These are phyloP conservation scores for Linhomoeus sp. DNA, from an alignment of 2,888 invertebrate species.

Conservation along the genomic window DNA sequence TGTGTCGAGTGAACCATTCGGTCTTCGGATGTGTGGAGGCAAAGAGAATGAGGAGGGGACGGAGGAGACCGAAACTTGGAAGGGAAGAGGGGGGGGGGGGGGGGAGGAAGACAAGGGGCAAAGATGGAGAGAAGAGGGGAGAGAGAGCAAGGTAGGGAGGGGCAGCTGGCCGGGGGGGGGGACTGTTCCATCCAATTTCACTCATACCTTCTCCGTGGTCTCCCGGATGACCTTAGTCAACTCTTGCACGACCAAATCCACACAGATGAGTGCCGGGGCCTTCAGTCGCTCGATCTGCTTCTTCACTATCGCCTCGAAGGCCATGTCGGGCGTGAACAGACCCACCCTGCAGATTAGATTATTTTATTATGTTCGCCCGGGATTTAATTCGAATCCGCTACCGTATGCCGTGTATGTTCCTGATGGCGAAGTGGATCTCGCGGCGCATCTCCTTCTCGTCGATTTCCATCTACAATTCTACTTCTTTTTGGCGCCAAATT, in stretches of 20 bases:
- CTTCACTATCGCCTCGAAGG: constrained; percentile 98
- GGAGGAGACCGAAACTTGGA: neutral
- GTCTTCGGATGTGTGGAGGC: too few species aligned
- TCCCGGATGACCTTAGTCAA: constrained; percentile 81
- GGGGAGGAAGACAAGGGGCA: neutral
- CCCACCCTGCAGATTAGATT: constrained; percentile 69
- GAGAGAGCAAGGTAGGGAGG: too few species aligned
- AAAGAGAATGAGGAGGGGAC: neutral
- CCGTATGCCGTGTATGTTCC: constrained; percentile 78
- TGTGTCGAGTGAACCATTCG: too few species aligned
- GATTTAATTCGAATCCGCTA: constrained; percentile 38
- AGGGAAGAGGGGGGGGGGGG: neutral
- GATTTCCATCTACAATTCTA: constrained; percentile 60
- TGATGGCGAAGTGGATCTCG: constrained; percentile 94
- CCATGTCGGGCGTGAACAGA: constrained; percentile 98
- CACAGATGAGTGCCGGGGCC: constrained; percentile 94
- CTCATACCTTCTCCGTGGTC: constrained; percentile 83
- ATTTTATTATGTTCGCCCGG: too few species aligned
- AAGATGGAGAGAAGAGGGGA: too few species aligned
- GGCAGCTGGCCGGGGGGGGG: too few species aligned
- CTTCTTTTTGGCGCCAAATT: neutral
- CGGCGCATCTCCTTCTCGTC: constrained; percentile 92
- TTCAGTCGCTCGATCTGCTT: constrained; percentile 77
- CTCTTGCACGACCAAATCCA: constrained; percentile 89
- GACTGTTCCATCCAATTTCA: too few species aligned